A percentile compares a stretch with the other conserved stretches of the same genome.
Evolutionary conservation across 2,113 vertebrate genomes (phyloP).

Genomic region (human (Homo sapiens)): GRCh38 chr14:77171501-77172000

Average conservation of each 20-base stretch:
- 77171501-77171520: not conserved
- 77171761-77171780: not conserved
- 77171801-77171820: not conserved
- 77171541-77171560: not conserved
- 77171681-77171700: not conserved
- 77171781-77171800: not conserved
- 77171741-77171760: not conserved
- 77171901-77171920: slow-evolving; percentile 43
- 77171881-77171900: slow-evolving; percentile 23
- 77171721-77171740: not conserved
- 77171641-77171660: not conserved
- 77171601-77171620: not conserved
- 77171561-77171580: not conserved
- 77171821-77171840: not conserved
- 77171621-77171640: not conserved
- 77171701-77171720: not conserved
- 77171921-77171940: slow-evolving; percentile 41
- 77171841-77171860: not conserved
- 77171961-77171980: slow-evolving; percentile 38
- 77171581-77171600: not conserved
- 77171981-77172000: slow-evolving; percentile 35
- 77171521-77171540: not conserved
- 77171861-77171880: not conserved
- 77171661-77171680: not conserved
- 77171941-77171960: slow-evolving; percentile 16